Evolutionary conservation across 1,140 invertebrate genomes (phyloP).

Genomic region (Saxidomus purpurata): DNA sequence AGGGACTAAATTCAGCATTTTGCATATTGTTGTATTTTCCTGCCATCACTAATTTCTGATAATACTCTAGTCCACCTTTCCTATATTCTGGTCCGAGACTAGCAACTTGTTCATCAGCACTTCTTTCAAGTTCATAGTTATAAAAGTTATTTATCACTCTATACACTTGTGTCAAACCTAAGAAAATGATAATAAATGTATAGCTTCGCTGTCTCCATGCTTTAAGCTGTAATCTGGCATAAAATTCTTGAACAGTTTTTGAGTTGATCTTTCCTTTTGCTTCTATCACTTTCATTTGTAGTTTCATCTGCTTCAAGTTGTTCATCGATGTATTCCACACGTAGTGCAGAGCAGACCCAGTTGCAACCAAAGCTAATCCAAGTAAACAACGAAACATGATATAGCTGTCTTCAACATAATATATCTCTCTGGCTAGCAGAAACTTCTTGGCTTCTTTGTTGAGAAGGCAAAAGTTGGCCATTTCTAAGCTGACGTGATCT

Average conservation of each 20-base stretch:
- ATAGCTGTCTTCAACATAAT: slow-evolving; percentile 14
- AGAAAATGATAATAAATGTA: not conserved
- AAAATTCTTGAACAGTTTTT: not conserved
- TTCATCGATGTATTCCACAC: not conserved
- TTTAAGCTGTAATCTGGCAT: not conserved
- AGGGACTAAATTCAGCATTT: not conserved
- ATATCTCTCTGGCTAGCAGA: not conserved
- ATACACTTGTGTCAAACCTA: not conserved
- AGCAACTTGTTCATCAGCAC: not conserved
- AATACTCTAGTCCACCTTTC: not conserved
- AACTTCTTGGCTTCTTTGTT: not conserved
- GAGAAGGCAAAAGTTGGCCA: not conserved
- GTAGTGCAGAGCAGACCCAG: not conserved
- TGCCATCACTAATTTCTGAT: not conserved
- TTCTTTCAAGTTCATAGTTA: not conserved
- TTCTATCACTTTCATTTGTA: not conserved
- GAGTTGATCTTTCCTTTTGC: not conserved
- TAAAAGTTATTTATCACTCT: not conserved
- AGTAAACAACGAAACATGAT: not conserved
- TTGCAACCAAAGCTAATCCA: not conserved
- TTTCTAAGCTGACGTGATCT: not conserved
- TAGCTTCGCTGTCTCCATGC: not conserved
- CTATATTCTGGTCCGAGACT: slow-evolving; percentile 1
- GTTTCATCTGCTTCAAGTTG: not conserved
- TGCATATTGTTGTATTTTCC: not conserved